phyloP scores from a whole-genome alignment of 2,888 invertebrate species.

The Unio delphinus region DNA sequence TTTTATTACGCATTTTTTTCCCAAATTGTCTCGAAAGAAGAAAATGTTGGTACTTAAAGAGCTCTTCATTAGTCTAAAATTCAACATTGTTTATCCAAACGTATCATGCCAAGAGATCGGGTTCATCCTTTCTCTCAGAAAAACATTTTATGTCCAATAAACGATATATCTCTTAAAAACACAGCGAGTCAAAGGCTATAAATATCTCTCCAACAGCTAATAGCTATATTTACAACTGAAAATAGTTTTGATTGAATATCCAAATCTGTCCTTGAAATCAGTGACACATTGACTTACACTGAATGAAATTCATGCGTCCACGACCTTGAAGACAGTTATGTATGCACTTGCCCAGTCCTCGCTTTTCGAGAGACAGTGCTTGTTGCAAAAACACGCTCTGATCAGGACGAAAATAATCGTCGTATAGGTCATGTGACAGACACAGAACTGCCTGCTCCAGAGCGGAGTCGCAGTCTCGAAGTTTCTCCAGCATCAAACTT shows the following conservation, averaged over 20 bases:
- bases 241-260: background rate
- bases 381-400: slow-evolving; percentile 10
- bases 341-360: slow-evolving; percentile 52
- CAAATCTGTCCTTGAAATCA: slow-evolving; percentile 14
- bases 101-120: too few species aligned
- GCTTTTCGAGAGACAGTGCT: slow-evolving; percentile 23
- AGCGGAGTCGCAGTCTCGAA: slow-evolving; percentile 17
- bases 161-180: too few species aligned
- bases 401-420: slow-evolving; percentile 11
- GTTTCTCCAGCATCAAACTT: slow-evolving; percentile 5
- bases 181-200: too few species aligned
- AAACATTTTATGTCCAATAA: too few species aligned
- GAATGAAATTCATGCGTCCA: slow-evolving; percentile 54
- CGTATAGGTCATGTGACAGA: slow-evolving; percentile 13
- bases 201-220: too few species aligned
- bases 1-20: too few species aligned
- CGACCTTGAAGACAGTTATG: slow-evolving; percentile 48
- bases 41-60: too few species aligned
- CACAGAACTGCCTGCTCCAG: slow-evolving; percentile 16
- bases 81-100: too few species aligned
- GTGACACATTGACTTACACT: slow-evolving; percentile 59
- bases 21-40: too few species aligned
- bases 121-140: too few species aligned
- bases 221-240: too few species aligned
- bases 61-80: too few species aligned